phyloP scores from a whole-genome alignment of 2,888 invertebrate species.

The Lithophane leautieri region DNA sequence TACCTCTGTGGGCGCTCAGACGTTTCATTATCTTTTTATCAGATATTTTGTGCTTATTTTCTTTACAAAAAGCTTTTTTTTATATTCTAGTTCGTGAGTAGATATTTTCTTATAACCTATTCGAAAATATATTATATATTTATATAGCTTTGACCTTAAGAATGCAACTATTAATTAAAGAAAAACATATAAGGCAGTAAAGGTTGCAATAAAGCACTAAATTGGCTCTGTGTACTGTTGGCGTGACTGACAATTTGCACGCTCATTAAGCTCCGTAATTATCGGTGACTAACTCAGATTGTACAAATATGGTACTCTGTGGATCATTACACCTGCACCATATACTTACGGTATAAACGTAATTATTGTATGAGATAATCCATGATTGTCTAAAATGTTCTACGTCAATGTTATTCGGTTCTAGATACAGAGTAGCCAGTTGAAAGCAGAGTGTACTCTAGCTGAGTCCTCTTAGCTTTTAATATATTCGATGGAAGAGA shows the following conservation, averaged over 20 bases:
- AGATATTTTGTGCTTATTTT: constrained; percentile 21
- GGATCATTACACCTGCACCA: constrained; percentile 45
- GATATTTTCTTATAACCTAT: constrained; percentile 7
- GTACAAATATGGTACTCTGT: constrained; percentile 41
- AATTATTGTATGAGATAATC: constrained; percentile 9
- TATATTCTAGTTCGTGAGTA: background rate
- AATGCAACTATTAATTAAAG: constrained; percentile 48
- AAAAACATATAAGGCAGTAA: constrained; percentile 45
- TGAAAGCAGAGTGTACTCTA: constrained; percentile 12
- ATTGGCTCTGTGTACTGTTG: constrained; percentile 43
- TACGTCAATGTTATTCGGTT: constrained; percentile 12
- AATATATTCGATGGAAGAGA: constrained; percentile 49
- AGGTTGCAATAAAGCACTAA: constrained; percentile 48
- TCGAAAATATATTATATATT: constrained; percentile 1
- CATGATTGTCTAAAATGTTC: constrained; percentile 1
- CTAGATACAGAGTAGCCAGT: constrained; percentile 27
- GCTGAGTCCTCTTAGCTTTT: constrained; percentile 33
- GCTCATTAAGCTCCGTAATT: constrained; percentile 54
- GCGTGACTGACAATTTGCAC: constrained; percentile 58
- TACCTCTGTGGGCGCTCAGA: constrained; percentile 12
- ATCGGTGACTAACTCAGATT: constrained; percentile 53
- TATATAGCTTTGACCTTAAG: too few species aligned
- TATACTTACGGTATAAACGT: constrained; percentile 10
- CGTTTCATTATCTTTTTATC: constrained; percentile 18
- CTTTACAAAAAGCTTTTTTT: background rate